Evolutionary conservation across 1,140 invertebrate genomes (phyloP), one percentile per base, ranked within the genome.

Genomic region (Plectrocnemia conspersa): DNA sequence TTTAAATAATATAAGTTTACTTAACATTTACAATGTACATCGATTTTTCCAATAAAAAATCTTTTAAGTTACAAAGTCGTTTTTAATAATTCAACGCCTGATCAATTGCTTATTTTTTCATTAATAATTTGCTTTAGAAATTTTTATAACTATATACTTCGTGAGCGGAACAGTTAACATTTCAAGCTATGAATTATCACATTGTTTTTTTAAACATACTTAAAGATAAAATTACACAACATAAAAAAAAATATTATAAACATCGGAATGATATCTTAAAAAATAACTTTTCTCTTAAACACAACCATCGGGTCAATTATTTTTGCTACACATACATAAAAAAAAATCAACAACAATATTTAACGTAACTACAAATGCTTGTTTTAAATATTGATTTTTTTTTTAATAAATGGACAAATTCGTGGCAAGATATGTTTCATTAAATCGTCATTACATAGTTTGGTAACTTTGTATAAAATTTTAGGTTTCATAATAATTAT

Each of bases 21-120:
- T 38, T 50, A 50, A n/a, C 38, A 25, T 50, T 42, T 60, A 60
- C 52, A 60, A 56, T 56, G 53, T 60, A 60, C 58, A 60, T 60
- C 58, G 54, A 60, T 56, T 53, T 38, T 5, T 48, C 13, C 10
- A 32, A 3, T 16, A 27, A 47, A 29, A 32, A 32, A 47, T 50
- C 35, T 45, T 13, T 50, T 16, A 47, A 50, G 47, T 35, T 35
- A 38, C 27, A 33, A 36, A 36, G 25, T 38, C 35, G n/a, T n/a
- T n/a, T n/a, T n/a, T n/a, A 50, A 38, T 38, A 48, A 48, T 48
- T 48, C 46, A 48, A 48, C n/a, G 46, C 46, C 25, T 33, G 46
- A 48, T 46, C 32, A 22, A n/a, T n/a, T n/a, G n/a, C n/a, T n/a
- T n/a, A n/a, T n/a, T n/a, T n/a, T n/a, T n/a, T n/a, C n/a, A n/a